Base-by-base conservation (phyloP, 2,888 invertebrate genomes). In the Rhamnusium bicolor region DNA sequence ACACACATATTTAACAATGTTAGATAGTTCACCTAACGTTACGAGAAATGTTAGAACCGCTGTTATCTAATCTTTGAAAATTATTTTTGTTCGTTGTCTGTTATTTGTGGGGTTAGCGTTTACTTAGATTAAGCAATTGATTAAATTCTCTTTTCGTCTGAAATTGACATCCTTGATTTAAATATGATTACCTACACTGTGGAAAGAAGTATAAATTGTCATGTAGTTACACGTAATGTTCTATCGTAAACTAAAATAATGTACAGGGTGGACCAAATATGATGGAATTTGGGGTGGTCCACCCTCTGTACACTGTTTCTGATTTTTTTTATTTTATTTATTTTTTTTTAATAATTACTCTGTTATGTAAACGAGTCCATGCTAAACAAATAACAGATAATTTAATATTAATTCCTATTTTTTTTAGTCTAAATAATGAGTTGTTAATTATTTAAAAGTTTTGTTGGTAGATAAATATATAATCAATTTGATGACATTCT, bases 401-500 rank as follows among this genome's bases (percentile, higher is more conserved):
- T 10, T 10, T n/a, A n/a, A n/a, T n/a, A n/a, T n/a, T n/a, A n/a
- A n/a, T n/a, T n/a, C n/a, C n/a, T n/a, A n/a, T n/a, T n/a, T 12
- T 40, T 40, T 40, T 40, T 40, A 40, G 40, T 40, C 40, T n/a
- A 12, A 40, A n/a, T 40, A 40, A 40, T 4, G 40, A 65, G 51
- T n/a, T 49, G 46, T 47, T 49, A n/a, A 2, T n/a, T 10, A n/a
- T n/a, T n/a, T 10, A 40, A 40, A 40, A n/a, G 51, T 19, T 49
- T n/a, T 61, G 58, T 58, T 72, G 12, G 47, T 56, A 54, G 61
- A 49, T 61, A 66, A 61, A 32, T 16, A 60, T 14, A 62, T 74
- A 76, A 70, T 72, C 74, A 74, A 32, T 21, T 47, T 62, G 32
- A 46, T 16, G 62, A 21, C 6, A 21, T 51, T 12, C 12, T 2